These are phyloP conservation scores for Seladonia tumulorum DNA, from an alignment of 2,888 invertebrate species.

Conservation along the genomic window DNA sequence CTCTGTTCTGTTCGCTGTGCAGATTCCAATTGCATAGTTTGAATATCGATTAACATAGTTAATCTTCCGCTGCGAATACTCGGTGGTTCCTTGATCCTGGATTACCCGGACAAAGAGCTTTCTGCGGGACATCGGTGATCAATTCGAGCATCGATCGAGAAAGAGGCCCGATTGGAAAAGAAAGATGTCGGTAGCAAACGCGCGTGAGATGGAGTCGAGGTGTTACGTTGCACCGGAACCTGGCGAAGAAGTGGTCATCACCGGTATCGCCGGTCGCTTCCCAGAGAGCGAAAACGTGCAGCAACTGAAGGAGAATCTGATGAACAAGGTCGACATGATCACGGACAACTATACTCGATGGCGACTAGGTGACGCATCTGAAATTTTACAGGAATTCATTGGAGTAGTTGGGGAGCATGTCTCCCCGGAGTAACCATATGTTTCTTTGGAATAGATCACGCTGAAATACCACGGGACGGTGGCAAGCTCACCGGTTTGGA, in stretches of 20 bases:
- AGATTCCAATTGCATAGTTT: background rate
- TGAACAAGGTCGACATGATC: slow-evolving; percentile 91
- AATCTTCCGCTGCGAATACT: background rate
- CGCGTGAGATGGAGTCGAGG: background rate
- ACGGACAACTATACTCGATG: slow-evolving; percentile 84
- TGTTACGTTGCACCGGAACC: slow-evolving; percentile 29
- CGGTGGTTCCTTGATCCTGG: background rate
- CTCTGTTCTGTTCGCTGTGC: background rate
- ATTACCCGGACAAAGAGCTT: background rate
- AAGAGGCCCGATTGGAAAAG: background rate
- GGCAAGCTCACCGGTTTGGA: slow-evolving; percentile 90
- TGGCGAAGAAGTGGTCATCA: slow-evolving; percentile 86
- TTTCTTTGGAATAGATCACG: slow-evolving; percentile 83
- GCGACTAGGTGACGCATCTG: slow-evolving; percentile 76
- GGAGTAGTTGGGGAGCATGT: background rate
- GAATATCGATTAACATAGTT: background rate
- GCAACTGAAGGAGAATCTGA: slow-evolving; percentile 89
- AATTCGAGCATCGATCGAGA: background rate
- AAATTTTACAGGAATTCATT: background rate
- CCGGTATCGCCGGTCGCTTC: slow-evolving; percentile 90
- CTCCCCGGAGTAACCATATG: background rate
- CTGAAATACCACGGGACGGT: slow-evolving; percentile 90
- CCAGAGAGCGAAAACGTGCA: slow-evolving; percentile 91
- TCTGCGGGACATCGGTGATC: background rate
- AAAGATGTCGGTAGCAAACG: background rate